A percentile compares a stretch with the other conserved stretches of the same genome.
Evolutionary conservation across 1,140 invertebrate genomes (phyloP).

Genomic region (Papilio machaon): DNA sequence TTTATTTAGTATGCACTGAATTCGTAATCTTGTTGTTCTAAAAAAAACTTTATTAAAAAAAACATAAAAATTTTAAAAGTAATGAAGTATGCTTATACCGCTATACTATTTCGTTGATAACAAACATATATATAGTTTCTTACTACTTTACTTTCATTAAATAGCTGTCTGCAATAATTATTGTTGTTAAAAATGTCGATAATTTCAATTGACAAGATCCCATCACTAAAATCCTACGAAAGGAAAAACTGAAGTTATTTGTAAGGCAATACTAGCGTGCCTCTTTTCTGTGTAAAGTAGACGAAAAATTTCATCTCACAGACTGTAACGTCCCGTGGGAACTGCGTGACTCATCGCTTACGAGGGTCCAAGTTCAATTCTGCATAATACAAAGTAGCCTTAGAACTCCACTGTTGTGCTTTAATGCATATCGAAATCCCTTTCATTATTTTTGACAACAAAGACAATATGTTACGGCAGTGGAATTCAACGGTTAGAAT

Average conservation of each 20-base stretch:
- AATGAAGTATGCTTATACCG: no score
- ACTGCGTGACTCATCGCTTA: not conserved
- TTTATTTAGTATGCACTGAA: no score
- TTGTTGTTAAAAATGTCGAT: not conserved
- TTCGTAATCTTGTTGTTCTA: no score
- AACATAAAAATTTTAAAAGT: not conserved
- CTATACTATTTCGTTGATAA: not conserved
- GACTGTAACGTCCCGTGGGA: not conserved
- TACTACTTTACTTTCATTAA: not conserved
- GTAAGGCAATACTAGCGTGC: not conserved
- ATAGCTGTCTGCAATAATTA: not conserved
- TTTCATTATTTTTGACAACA: no score
- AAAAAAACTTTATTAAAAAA: no score
- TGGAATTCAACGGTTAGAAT: no score
- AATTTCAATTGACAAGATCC: not conserved
- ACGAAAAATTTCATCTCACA: not conserved
- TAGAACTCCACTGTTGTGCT: no score
- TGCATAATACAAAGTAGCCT: not conserved
- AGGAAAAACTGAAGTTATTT: not conserved
- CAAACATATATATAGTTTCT: not conserved
- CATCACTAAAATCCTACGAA: not conserved
- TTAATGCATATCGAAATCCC: no score
- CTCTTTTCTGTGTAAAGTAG: not conserved
- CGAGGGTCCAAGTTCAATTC: not conserved
- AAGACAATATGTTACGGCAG: no score